phyloP scores from a whole-genome alignment of 2,113 vertebrate genomes.

The Vidua chalybeata region DNA sequence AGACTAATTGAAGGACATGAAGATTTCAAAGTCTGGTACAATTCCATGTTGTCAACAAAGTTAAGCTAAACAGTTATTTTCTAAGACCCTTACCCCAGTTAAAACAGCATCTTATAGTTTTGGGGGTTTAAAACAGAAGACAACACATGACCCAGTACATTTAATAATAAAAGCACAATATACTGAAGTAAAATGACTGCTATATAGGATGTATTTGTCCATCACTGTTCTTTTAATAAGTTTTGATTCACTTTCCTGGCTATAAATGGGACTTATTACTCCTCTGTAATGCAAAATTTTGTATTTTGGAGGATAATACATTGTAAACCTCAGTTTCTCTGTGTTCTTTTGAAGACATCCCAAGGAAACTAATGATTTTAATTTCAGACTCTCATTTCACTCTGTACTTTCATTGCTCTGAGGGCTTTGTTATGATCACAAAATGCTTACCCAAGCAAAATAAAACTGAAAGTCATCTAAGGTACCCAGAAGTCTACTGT shows the following conservation, averaged over 20 bases:
- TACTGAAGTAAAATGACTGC: background rate
- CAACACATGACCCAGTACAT: background rate
- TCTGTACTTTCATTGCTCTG: slow-evolving; percentile 11
- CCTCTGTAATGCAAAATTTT: background rate
- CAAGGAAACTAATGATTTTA: slow-evolving; percentile 44
- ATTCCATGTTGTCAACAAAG: background rate
- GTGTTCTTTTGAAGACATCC: slow-evolving; percentile 8
- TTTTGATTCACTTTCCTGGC: background rate
- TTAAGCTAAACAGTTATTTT: background rate
- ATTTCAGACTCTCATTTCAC: slow-evolving; percentile 40
- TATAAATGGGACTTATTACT: background rate
- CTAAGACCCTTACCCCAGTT: background rate
- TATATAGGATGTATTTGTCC: background rate
- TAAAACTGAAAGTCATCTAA: slow-evolving; percentile 24
- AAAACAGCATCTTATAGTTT: background rate
- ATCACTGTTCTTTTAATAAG: background rate
- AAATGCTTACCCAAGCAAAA: slow-evolving; percentile 46
- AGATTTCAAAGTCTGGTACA: background rate
- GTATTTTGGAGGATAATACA: slow-evolving; percentile 15
- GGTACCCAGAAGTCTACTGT: background rate
- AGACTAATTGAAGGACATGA: background rate
- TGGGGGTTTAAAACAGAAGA: background rate
- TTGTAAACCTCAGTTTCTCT: background rate
- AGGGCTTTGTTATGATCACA: slow-evolving; percentile 19
- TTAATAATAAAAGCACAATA: slow-evolving; percentile 9